phyloP scores from a whole-genome alignment of 2,797 vertebrate species.

The Poeciliopsis paucimaculata region DNA sequence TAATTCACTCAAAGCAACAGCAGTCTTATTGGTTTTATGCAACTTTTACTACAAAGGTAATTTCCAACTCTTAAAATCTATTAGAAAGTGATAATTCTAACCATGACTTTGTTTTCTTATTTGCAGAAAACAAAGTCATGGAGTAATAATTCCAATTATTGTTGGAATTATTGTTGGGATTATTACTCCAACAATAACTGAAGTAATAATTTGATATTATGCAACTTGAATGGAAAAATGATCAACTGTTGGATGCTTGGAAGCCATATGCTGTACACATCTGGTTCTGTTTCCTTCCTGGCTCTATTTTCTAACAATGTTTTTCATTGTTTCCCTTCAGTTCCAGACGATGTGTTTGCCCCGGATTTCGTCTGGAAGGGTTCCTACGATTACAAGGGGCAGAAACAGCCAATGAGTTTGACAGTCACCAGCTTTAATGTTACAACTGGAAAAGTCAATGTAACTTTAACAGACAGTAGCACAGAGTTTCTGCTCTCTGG shows the following conservation, averaged over 20 bases:
- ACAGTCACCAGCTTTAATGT: conserved; percentile 91
- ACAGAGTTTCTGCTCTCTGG: conserved; percentile 93
- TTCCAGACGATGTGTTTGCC: conserved; percentile 94
- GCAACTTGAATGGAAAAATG: conserved; percentile 44
- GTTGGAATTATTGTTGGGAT: too few relatives aligned
- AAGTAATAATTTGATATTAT: conserved; percentile 27
- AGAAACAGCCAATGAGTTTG: conserved; percentile 93
- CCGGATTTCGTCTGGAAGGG: conserved; percentile 97
- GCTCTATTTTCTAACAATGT: neutral
- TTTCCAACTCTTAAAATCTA: conserved; percentile 1
- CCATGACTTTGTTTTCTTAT: conserved; percentile 7
- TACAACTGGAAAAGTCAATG: conserved; percentile 92
- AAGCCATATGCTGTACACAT: neutral
- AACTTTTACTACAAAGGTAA: neutral
- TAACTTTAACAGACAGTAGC: conserved; percentile 89
- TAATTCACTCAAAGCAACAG: neutral
- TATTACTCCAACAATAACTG: neutral
- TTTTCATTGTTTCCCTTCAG: conserved; percentile 66
- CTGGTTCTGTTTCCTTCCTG: neutral
- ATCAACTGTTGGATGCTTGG: conserved; percentile 30
- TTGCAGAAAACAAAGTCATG: neutral
- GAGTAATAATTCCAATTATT: too few relatives aligned
- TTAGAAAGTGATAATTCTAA: conserved; percentile 16
- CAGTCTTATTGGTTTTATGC: neutral
- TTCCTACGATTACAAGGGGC: conserved; percentile 93